Base-by-base conservation (phyloP, 2,888 invertebrate species). In the Yponomeuta cagnagella region DNA sequence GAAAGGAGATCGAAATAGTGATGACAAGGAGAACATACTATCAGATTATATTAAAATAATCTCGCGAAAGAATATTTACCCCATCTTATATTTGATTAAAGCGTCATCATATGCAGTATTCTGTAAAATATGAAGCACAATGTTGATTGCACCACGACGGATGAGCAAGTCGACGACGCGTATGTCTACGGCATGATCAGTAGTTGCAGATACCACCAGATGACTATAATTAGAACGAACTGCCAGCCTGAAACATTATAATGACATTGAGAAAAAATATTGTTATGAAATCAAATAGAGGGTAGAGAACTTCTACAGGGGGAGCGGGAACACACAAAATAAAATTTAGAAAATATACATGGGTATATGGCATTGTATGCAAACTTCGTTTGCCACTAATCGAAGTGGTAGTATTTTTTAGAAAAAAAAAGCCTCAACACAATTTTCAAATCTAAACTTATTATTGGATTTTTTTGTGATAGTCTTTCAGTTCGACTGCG, bases 81-180 rank as follows among this genome's bases (percentile, higher is more conserved):
- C 15, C 2, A 58, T 58, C 52, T 58, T 58, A 15, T 15, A 58
- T 15, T 15, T 12, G 15, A 58, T 58, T 12, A 15, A 58, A 15
- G 52, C 52, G 15, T 58, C 52, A 58, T 58, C 31, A 63, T 1
- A 71, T 64, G 12, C 30, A 9, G 12, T 37, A 30, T 30, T 15
- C 31, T 31, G 37, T 33, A 52, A n/a, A 30, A n/a, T 5, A 48
- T 70, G 48, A 15, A 48, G 37, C 8, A 70, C 48, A 10, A 69
- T 48, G 5, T 23, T 23, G n/a, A 10, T 23, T 6, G 58, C 52
- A 52, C 69, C 69, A 30, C 68, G 69, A 12, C 1, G 4, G 52
- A 70, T 58, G 33, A 69, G 69, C 52, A 52, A n/a, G 3, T 69
- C 69, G 8, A 58, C 52, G 6, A 69, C 12, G 10, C 33, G 33